Percentiles rank a stretch among this genome's conserved stretches.
These are phyloP conservation scores for Saturnia pavonia DNA, from an alignment of 2,888 invertebrate species.

Conservation along the genomic window DNA sequence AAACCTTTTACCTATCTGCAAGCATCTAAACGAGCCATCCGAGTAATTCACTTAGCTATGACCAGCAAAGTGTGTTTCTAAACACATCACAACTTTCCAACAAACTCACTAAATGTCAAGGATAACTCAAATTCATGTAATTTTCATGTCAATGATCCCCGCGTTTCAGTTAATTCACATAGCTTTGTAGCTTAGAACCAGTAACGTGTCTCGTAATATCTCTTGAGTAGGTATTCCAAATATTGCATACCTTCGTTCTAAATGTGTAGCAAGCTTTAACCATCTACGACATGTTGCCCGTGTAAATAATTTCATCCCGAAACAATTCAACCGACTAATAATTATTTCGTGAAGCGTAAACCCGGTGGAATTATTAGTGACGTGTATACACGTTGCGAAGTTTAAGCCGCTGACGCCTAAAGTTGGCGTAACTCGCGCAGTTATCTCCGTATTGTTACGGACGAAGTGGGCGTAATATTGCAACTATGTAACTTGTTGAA, in stretches of 20 bases:
- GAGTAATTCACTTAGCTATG: too few species aligned
- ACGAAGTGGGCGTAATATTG: neutral
- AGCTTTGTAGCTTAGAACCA: neutral
- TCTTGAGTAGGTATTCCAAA: neutral
- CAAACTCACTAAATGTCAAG: neutral
- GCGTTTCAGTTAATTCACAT: neutral
- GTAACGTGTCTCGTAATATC: neutral
- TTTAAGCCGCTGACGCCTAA: constrained; percentile 18
- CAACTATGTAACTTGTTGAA: neutral
- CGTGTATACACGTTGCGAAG: constrained; percentile 18
- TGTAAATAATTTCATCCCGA: neutral
- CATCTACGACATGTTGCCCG: constrained; percentile 5
- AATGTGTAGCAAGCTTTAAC: constrained; percentile 14
- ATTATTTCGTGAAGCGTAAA: constrained; percentile 23
- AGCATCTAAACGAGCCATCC: too few species aligned
- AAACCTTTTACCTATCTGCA: too few species aligned
- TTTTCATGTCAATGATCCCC: neutral
- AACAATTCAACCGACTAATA: constrained; percentile 19
- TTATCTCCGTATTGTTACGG: constrained; percentile 3
- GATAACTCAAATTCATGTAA: neutral
- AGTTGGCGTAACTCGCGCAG: constrained; percentile 16
- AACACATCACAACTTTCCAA: neutral
- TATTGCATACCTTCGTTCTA: constrained; percentile 9
- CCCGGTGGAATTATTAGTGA: constrained; percentile 17
- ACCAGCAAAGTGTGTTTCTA: neutral